Evolutionary conservation across 2,113 vertebrate species (phyloP).

Genomic region (Labeo rohita): DNA sequence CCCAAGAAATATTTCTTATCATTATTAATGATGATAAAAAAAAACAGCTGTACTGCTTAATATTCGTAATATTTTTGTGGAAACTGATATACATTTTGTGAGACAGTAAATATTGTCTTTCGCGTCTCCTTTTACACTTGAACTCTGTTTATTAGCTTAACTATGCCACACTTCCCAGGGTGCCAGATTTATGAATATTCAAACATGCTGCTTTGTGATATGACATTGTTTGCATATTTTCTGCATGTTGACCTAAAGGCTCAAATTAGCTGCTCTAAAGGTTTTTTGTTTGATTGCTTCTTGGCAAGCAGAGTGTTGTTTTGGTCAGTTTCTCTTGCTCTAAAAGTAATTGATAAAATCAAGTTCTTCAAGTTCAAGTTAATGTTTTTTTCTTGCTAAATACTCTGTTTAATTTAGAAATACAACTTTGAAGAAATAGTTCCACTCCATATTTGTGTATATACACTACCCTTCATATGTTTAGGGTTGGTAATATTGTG

Average conservation of each 20-base stretch:
- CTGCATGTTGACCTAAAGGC: background rate
- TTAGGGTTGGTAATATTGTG: background rate
- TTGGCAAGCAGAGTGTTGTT: constrained; percentile 58
- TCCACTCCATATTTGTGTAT: background rate
- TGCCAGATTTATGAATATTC: constrained; percentile 66
- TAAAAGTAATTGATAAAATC: constrained; percentile 28
- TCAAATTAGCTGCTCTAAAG: background rate
- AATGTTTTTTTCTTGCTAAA: too few species aligned
- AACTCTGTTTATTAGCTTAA: constrained; percentile 50
- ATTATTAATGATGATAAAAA: too few species aligned
- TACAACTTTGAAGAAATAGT: background rate
- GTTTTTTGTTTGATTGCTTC: constrained; percentile 59
- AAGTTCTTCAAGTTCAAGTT: too few species aligned
- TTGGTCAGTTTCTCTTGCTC: constrained; percentile 66
- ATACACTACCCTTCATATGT: background rate
- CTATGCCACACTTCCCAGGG: constrained; percentile 5
- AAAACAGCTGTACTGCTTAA: too few species aligned
- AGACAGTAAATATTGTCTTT: constrained; percentile 70
- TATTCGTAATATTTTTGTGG: too few species aligned
- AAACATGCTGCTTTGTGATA: constrained; percentile 52
- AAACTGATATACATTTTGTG: background rate
- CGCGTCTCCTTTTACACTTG: constrained; percentile 54
- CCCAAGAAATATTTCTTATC: too few species aligned
- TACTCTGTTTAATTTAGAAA: background rate
- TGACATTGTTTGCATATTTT: constrained; percentile 58